Evolutionary conservation across 2,888 invertebrate genomes (phyloP).

Genomic region (Cataglyphis cursor): DNA sequence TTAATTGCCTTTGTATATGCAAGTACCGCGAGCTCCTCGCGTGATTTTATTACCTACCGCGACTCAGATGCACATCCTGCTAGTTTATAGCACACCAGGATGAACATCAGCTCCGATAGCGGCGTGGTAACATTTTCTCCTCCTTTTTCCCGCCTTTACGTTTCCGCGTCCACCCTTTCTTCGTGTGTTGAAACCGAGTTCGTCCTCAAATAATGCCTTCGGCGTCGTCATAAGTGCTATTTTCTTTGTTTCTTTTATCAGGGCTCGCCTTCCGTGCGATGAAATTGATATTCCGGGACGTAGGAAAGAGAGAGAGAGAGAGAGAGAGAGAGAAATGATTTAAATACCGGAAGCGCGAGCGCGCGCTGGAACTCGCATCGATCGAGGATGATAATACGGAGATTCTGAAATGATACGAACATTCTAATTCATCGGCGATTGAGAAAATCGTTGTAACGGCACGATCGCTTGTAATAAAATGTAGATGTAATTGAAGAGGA

Average conservation of each 20-base stretch:
- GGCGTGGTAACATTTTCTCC: slow-evolving; percentile 62
- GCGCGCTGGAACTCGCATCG: slow-evolving; percentile 24
- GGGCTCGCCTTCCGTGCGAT: slow-evolving; percentile 43
- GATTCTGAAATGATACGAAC: slow-evolving; percentile 34
- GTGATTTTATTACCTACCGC: slow-evolving; percentile 65
- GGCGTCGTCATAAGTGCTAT: slow-evolving; percentile 70
- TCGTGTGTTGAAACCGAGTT: slow-evolving; percentile 13
- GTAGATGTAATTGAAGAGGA: slow-evolving; percentile 30
- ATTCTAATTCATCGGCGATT: slow-evolving; percentile 50
- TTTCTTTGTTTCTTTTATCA: slow-evolving; percentile 68
- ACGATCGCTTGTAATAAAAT: slow-evolving; percentile 38
- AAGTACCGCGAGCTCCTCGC: slow-evolving; percentile 43
- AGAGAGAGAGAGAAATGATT: slow-evolving; percentile 10
- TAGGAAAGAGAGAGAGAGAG: slow-evolving; percentile 28
- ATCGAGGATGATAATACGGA: slow-evolving; percentile 41
- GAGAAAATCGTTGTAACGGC: slow-evolving; percentile 46
- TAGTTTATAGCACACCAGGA: slow-evolving; percentile 62
- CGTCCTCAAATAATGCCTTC: slow-evolving; percentile 44
- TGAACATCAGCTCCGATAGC: slow-evolving; percentile 43
- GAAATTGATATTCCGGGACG: slow-evolving; percentile 69
- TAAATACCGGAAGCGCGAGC: slow-evolving; percentile 51
- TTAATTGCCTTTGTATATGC: slow-evolving; percentile 43
- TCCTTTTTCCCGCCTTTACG: slow-evolving; percentile 32
- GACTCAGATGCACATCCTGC: slow-evolving; percentile 68
- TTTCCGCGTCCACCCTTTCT: slow-evolving; percentile 36